These are phyloP conservation scores for Ophioninae sp. DNA, from an alignment of 2,888 invertebrate species.

Conservation along the genomic window DNA sequence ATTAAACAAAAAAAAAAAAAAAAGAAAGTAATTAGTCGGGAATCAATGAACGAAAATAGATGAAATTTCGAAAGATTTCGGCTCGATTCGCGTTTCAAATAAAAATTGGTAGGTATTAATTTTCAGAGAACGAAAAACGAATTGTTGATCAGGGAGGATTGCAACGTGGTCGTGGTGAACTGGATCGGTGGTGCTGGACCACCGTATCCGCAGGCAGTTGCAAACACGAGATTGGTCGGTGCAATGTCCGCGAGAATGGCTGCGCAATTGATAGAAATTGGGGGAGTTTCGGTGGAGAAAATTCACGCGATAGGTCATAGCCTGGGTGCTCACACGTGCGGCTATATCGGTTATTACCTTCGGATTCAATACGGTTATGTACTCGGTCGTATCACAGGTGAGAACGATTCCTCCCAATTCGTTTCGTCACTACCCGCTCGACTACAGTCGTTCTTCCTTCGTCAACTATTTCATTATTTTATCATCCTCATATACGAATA, in stretches of 20 bases:
- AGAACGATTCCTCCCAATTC: slow-evolving; percentile 34
- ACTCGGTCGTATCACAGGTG: slow-evolving; percentile 90
- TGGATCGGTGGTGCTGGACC: slow-evolving; percentile 94
- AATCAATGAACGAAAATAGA: too few species aligned
- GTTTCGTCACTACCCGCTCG: too few species aligned
- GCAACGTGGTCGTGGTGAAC: slow-evolving; percentile 90
- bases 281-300: slow-evolving; percentile 82
- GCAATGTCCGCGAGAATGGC: slow-evolving; percentile 90
- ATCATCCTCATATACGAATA: too few species aligned
- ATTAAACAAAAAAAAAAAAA: too few species aligned
- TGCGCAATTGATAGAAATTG: slow-evolving; percentile 80
- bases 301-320: slow-evolving; percentile 94
- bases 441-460: too few species aligned
- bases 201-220: slow-evolving; percentile 95
- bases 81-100: not conserved
- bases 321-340: slow-evolving; percentile 91
- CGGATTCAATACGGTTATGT: slow-evolving; percentile 83
- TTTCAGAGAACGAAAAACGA: slow-evolving; percentile 87
- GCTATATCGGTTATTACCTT: slow-evolving; percentile 91
- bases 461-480: too few species aligned
- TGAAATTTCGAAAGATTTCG: too few species aligned
- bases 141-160: slow-evolving; percentile 87
- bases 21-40: too few species aligned
- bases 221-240: slow-evolving; percentile 93
- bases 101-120: slow-evolving; percentile 68